Percentiles rank a stretch among this genome's conserved stretches.
Conservation (phyloP, 2,113 vertebrate species). For the Diadophis punctatus region DNA sequence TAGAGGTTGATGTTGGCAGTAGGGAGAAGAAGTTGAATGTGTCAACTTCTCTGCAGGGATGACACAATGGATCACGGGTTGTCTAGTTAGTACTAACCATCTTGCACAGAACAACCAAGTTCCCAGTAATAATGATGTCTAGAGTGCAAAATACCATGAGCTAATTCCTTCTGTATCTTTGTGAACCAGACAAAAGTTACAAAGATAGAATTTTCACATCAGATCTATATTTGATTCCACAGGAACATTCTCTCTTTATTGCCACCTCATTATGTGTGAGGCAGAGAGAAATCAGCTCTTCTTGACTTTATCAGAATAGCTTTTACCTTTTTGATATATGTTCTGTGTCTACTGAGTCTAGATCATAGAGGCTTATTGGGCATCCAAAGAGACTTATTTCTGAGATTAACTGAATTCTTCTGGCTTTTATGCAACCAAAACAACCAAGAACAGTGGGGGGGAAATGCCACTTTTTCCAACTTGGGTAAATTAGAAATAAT, state of each 20-base stretch:
- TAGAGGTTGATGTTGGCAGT: no score
- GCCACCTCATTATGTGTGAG: not conserved
- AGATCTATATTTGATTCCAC: not conserved
- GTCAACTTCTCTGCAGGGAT: no score
- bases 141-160: not conserved
- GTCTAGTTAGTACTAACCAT: not conserved
- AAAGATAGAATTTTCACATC: not conserved
- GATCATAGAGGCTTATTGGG: not conserved
- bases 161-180: not conserved
- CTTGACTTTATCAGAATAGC: not conserved
- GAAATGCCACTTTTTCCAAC: not conserved
- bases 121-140: not conserved
- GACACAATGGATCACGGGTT: no score
- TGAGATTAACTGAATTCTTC: not conserved
- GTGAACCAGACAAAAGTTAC: not conserved
- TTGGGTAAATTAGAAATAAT: conserved; percentile 20
- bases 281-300: not conserved
- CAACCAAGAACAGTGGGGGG: not conserved
- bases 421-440: not conserved
- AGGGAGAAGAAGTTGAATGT: no score
- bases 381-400: not conserved
- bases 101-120: not conserved
- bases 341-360: not conserved
- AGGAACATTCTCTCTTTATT: not conserved
- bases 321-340: not conserved